Conservation (phyloP, 2,888 invertebrate genomes). For the Drosophila mulleri region DNA sequence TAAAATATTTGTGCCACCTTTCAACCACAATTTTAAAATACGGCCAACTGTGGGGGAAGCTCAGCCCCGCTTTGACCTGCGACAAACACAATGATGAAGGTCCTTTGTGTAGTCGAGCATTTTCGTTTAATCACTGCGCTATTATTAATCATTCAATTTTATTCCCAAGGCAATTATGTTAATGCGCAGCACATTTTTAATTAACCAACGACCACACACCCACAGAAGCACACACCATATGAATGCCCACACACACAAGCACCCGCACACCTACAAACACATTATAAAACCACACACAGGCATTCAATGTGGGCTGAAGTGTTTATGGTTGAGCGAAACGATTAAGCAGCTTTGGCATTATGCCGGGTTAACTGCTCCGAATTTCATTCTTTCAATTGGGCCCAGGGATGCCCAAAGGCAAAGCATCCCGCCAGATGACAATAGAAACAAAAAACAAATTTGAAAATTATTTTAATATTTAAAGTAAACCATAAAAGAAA, state of each 20-base stretch:
- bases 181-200: conserved; percentile 72
- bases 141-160: conserved; percentile 76
- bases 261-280: conserved; percentile 19
- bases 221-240: not conserved
- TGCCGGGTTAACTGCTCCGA: conserved; percentile 12
- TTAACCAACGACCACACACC: conserved; percentile 51
- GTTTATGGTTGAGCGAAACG: conserved; percentile 39
- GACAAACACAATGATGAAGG: conserved; percentile 52
- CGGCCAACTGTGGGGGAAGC: too few species aligned
- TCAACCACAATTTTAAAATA: not conserved
- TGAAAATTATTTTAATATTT: not conserved
- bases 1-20: not conserved
- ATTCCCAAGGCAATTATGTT: conserved; percentile 72
- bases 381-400: conserved; percentile 30
- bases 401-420: not conserved
- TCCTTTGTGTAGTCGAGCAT: conserved; percentile 33
- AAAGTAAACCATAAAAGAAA: not conserved
- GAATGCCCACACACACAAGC: conserved; percentile 20
- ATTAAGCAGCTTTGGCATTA: conserved; percentile 18
- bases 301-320: conserved; percentile 48
- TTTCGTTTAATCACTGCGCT: conserved; percentile 65
- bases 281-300: conserved; percentile 43
- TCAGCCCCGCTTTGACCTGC: not conserved
- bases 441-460: not conserved
- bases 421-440: not conserved